Evolutionary conservation across 2,113 vertebrate species (phyloP).

Genomic region (Arenaria interpres): DNA sequence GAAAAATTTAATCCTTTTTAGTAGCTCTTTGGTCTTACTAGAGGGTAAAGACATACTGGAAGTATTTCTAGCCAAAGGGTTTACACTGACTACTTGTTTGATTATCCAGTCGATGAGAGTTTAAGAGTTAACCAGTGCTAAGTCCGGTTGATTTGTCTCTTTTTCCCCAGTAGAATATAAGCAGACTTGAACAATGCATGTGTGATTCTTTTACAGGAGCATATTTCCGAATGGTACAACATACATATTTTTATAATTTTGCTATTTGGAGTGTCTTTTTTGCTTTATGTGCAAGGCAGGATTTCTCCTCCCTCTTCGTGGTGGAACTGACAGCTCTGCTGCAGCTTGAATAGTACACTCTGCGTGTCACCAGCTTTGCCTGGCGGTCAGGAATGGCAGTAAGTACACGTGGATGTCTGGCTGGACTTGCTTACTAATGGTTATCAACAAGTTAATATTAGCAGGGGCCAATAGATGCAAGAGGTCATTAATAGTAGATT

Average conservation of each 20-base stretch:
- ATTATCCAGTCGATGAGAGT: neutral
- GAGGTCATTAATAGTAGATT: neutral
- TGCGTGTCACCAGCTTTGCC: constrained; percentile 88
- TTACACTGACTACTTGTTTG: neutral
- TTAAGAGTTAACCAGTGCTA: neutral
- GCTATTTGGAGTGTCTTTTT: neutral
- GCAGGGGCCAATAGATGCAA: neutral
- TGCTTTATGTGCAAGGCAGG: constrained; percentile 80
- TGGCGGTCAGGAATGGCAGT: constrained; percentile 84
- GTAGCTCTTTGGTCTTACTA: neutral
- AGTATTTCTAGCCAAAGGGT: neutral
- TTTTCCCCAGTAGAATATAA: neutral
- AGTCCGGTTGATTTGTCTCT: neutral
- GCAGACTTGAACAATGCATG: neutral
- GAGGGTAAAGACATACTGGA: neutral
- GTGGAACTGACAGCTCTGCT: constrained; percentile 92
- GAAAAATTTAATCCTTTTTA: neutral
- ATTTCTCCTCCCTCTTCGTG: constrained; percentile 94
- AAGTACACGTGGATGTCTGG: constrained; percentile 58
- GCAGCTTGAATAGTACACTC: constrained; percentile 89
- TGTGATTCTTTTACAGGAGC: neutral
- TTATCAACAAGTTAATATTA: neutral
- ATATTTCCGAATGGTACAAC: neutral
- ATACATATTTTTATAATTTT: neutral
- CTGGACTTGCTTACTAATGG: neutral